Percentiles rank a stretch among this genome's conserved stretches.
Conservation (phyloP, 1,140 invertebrate species). For the Globodera ellingtonae region DNA sequence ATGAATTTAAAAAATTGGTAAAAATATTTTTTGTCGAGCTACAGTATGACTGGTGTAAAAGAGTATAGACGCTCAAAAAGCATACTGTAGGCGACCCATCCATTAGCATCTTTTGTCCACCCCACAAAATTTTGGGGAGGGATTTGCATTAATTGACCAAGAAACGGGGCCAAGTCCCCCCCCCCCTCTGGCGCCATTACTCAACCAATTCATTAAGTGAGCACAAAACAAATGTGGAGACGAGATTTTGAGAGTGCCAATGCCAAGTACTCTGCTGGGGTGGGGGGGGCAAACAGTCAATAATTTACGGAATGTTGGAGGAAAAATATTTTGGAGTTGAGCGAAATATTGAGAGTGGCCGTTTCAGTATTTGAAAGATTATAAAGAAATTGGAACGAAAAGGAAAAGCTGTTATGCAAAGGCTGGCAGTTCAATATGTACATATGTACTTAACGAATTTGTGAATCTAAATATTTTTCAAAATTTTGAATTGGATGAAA, state of each 20-base stretch:
- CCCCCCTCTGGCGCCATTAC: background rate
- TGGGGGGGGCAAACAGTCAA: too few species aligned
- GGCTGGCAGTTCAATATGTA: too few species aligned
- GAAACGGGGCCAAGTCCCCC: background rate
- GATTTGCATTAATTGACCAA: background rate
- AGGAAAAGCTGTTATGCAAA: too few species aligned
- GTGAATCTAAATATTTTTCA: background rate
- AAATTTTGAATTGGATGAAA: constrained; percentile 5
- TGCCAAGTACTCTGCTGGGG: background rate
- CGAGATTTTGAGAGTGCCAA: background rate
- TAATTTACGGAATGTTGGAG: background rate
- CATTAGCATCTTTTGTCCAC: background rate
- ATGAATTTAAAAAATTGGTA: too few species aligned
- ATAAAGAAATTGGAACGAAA: background rate
- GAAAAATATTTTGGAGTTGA: background rate
- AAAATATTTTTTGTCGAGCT: too few species aligned
- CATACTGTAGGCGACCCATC: background rate
- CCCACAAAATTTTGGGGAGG: background rate
- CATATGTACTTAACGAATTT: too few species aligned
- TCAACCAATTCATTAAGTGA: constrained; percentile 2
- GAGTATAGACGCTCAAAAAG: too few species aligned
- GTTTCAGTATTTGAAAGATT: background rate
- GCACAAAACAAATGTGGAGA: background rate
- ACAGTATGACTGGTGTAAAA: too few species aligned
- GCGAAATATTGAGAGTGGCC: background rate